Percentiles rank a stretch among this genome's conserved stretches.
Conservation (phyloP, 2,797 vertebrate genomes). For the Mareca penelope region DNA sequence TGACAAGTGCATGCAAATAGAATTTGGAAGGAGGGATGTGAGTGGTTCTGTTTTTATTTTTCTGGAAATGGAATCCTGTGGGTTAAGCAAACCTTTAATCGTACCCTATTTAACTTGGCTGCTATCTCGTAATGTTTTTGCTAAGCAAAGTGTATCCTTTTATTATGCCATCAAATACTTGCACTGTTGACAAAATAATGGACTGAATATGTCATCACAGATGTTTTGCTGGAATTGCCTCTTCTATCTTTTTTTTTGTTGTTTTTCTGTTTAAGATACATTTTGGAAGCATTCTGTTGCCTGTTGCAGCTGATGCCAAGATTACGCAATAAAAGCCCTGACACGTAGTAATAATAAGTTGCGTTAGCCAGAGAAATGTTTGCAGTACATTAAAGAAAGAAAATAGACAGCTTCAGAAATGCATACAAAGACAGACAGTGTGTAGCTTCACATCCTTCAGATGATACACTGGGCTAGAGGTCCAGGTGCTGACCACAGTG, state of each 20-base stretch:
- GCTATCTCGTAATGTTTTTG: conserved; percentile 40
- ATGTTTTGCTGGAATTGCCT: conserved; percentile 59
- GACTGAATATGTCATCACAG: conserved; percentile 59
- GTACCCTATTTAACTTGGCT: conserved; percentile 19
- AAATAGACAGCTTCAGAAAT: conserved; percentile 42
- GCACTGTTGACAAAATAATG: conserved; percentile 65
- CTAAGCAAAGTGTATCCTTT: conserved; percentile 62
- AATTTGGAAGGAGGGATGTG: neutral
- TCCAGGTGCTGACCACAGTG: conserved; percentile 42
- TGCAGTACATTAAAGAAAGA: conserved; percentile 36
- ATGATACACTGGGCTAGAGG: neutral
- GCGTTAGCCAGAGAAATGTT: conserved; percentile 58
- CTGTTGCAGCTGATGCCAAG: conserved; percentile 52
- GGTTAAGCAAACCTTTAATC: conserved; percentile 59
- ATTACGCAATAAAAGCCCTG: conserved; percentile 53
- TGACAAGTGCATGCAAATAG: conserved; percentile 3
- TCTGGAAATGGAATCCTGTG: conserved; percentile 14
- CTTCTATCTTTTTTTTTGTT: conserved; percentile 6
- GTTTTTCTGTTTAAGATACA: conserved; percentile 40
- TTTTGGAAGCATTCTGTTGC: conserved; percentile 55
- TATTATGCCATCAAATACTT: conserved; percentile 59
- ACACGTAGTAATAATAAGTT: conserved; percentile 51
- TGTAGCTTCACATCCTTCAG: neutral
- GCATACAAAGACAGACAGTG: neutral
- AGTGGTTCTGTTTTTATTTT: conserved; percentile 28